Base-by-base conservation (phyloP, 2,113 vertebrate species). In the Barnardius zonarius region DNA sequence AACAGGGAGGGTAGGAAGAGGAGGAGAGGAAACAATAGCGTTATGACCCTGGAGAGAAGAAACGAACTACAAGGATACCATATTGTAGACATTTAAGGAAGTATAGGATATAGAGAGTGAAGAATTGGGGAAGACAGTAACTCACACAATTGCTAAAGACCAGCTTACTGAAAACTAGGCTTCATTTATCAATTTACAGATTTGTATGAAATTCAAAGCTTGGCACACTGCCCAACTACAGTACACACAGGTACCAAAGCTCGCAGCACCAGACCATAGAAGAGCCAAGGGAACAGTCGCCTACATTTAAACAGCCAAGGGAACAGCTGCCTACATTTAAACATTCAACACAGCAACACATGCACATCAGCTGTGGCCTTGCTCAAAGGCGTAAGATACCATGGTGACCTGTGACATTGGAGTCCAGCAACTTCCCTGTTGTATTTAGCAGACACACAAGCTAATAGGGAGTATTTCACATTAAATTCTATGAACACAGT, bases 281-380 rank as follows among this genome's bases (percentile, higher is more conserved):
- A 59, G 33, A 35, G 22, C 33, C 57, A 59, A 59, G 33, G 20
- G 20, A 59, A 35, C 57, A 15, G 57, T 15, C 23, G 33, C 33
- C 33, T n/a, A n/a, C 55, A n/a, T 59, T 59, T 57, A 33, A 57
- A 57, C 55, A 39, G 13, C 28, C 35, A 54, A 6, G 41, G 43
- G 43, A 43, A 43, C 43, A 43, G 43, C 33, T 59, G 22, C 33
- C 57, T 35, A n/a, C 57, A 35, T 59, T 59, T 59, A n/a, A 59
- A 35, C 57, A 39, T 15, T 19, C 39, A 59, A 6, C 28, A 37
- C 17, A 17, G n/a, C 11, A 43, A 69, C 20, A 17, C 6, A 2
- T 0, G 1, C 12, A 3, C 0, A 1, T 5, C 8, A 33, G 11
- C 59, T 30, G 44, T 37, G 2, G 19, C 9, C 7, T 17, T 39